Base-by-base conservation (phyloP, 37 sponge, comb jelly and placozoan genomes). In the Cliona cf. orientalis region DNA sequence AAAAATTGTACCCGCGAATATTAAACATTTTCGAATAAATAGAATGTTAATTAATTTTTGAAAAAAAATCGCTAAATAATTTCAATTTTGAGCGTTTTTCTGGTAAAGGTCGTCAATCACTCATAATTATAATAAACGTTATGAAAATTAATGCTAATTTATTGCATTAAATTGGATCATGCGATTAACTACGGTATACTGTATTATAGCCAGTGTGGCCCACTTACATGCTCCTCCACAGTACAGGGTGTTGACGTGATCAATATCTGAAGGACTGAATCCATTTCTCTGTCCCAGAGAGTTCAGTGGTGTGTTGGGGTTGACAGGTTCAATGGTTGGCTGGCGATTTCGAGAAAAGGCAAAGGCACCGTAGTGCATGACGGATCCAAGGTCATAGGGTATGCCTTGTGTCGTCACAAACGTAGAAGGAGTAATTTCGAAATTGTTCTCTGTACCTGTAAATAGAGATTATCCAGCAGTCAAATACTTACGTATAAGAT, bases 351-450 rank as follows among this genome's bases (percentile, higher is more conserved):
- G 25, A 14, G 87, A 83, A 81, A 94, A 94, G 28, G 94, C 94
- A 53, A 49, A 74, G 33, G 84, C 62, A 53, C 70, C 29, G 72
- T 94, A 94, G 72, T 94, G 94, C 94, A 94, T 94, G 43, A 94
- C 46, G n/a, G 94, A 90, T 21, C 49, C 55, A 39, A 53, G 83
- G 69, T 94, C 94, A 74, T 94, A 94, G 37, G 55, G 67, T 2
- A 94, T 58, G 1, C 81, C 77, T 36, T 94, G 84, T 17, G 91
- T 94, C 2, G 80, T 90, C 2, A 80, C 80, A 40, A 84, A 37
- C 1, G 37, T 5, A 3, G 75, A 4, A 29, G 43, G 53, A 2
- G 87, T 76, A 14, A 41, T 86, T 2, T 74, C 80, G 79, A 94
- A 94, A 37, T 94, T 86, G 0, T 11, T 0, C 46, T 82, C 84